Evolutionary conservation across 2,888 invertebrate genomes (phyloP), one percentile per base, ranked within the genome.

Genomic region (Eristalis arbustorum): DNA sequence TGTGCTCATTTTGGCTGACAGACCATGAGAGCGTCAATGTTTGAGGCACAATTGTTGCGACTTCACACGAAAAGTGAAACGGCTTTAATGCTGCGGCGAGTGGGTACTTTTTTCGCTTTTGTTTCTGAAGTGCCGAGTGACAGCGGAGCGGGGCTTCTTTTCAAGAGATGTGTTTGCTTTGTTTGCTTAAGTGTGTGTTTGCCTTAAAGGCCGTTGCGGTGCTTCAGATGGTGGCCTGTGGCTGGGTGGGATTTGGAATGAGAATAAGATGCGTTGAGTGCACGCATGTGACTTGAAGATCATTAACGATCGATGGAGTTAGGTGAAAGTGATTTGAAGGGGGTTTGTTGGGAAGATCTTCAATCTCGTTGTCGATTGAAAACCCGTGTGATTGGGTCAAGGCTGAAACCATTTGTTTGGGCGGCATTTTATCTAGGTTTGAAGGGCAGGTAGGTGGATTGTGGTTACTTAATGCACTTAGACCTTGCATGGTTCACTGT

Each of bases 171-270:
- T 68, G 49, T 49, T 68, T 57, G 34, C 1, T 57, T 34, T 18
- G 6, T 1, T 1, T 18, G 28, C n/a, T 68, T 13, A 18, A 66
- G 66, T 42, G 25, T n/a, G 10, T 66, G 31, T 31, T 42, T 42
- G 66, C n/a, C 66, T 66, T 66, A 63, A 63, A 37, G 37, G 64
- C 34, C n/a, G 8, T 22, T 56, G 56, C 22, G 31, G 18, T 49
- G 49, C 42, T 42, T n/a, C 8, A 31, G 31, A 18, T 49, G 67
- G 68, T 22, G 56, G 18, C 18, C 31, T 57, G 56, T 34, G 18
- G 3, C 31, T 66, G 66, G 49, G n/a, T 49, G 49, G n/a, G n/a
- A 6, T 42, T 5, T 6, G 42, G 42, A 42, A 18, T n/a, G 42
- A n/a, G n/a, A 42, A 18, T 42, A 42, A n/a, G 42, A 42, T 42